Evolutionary conservation across 1,140 invertebrate genomes (phyloP).

Genomic region (Trachymyrmex cornetzi): DNA sequence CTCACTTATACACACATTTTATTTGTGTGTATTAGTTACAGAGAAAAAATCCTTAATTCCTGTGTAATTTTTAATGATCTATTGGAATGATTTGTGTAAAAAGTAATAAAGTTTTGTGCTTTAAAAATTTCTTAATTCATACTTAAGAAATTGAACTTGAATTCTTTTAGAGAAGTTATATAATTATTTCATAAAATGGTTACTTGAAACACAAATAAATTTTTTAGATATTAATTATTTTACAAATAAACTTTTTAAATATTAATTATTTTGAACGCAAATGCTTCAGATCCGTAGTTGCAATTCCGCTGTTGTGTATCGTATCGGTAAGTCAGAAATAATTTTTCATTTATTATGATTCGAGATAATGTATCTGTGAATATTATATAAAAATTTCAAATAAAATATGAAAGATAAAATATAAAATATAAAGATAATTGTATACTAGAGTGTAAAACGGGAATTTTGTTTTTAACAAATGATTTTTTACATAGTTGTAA

Average conservation of each 20-base stretch:
- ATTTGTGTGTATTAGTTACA: background rate
- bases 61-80: background rate
- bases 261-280: background rate
- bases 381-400: too few species aligned
- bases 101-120: background rate
- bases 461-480: too few species aligned
- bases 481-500: too few species aligned
- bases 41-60: background rate
- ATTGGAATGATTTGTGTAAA: background rate
- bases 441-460: background rate
- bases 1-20: background rate
- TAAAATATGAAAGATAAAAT: too few species aligned
- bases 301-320: background rate
- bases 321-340: background rate
- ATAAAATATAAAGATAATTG: constrained; percentile 1
- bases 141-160: background rate
- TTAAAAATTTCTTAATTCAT: background rate
- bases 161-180: background rate
- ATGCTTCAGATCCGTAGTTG: background rate
- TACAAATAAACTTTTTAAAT: background rate
- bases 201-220: background rate
- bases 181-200: constrained; percentile 8
- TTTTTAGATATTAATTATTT: background rate
- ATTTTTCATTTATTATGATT: constrained; percentile 8
- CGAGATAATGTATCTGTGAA: background rate